These are phyloP conservation scores for Gallinago stenura DNA, from an alignment of 2,797 vertebrate genomes.

Conservation along the genomic window DNA sequence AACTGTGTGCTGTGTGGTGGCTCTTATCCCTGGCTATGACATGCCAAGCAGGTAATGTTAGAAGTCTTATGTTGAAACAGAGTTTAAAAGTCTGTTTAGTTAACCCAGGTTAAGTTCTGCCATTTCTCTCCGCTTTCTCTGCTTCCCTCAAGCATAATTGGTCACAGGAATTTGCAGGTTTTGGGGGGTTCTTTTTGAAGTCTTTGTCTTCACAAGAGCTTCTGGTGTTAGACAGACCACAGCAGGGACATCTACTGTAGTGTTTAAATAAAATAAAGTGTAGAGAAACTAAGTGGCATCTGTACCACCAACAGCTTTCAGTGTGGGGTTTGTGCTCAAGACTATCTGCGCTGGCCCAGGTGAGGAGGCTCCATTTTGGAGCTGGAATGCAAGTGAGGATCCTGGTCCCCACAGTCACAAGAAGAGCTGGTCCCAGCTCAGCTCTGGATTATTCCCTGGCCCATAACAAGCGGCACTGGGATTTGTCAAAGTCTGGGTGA, in stretches of 20 bases:
- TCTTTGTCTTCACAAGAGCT: not conserved
- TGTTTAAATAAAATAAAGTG: not conserved
- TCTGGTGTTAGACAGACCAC: conserved; percentile 13
- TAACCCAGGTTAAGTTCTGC: conserved; percentile 59
- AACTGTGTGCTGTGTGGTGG: not conserved
- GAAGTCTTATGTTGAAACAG: conserved; percentile 34
- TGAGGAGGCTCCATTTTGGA: not conserved
- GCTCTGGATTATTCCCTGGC: not conserved
- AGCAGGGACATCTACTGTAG: not conserved
- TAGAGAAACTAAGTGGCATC: not conserved
- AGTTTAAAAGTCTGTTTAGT: conserved; percentile 41
- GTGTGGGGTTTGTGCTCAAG: not conserved
- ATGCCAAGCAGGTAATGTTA: conserved; percentile 47
- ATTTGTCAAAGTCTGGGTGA: not conserved
- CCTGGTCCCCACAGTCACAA: not conserved
- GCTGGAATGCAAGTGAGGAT: too few relatives aligned
- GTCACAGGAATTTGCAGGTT: not conserved
- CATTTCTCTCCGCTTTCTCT: conserved; percentile 7
- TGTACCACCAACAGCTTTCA: not conserved
- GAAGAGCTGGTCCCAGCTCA: not conserved
- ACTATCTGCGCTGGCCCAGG: not conserved
- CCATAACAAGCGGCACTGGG: not conserved
- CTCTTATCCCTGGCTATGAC: not conserved
- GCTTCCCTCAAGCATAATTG: not conserved
- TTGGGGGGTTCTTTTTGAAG: not conserved